Conservation (phyloP, 2,888 invertebrate genomes). For the Blastobasis lacticolella region DNA sequence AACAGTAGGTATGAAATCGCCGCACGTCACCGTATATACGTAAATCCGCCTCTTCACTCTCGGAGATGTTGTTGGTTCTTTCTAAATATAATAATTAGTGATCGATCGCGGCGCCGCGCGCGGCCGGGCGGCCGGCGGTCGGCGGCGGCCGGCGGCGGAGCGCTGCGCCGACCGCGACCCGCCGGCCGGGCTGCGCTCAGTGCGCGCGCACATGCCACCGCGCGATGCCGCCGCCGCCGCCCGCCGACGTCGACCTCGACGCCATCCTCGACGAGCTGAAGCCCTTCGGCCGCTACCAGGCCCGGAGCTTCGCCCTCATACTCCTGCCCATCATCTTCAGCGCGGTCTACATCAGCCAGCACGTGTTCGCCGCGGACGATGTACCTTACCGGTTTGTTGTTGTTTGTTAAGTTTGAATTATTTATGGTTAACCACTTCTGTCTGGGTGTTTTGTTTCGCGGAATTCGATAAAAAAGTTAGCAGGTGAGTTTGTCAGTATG, state of each 20-base stretch:
- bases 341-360: conserved; percentile 60
- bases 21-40: no score
- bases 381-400: conserved; percentile 46
- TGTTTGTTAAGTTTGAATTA: not conserved
- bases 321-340: conserved; percentile 58
- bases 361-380: conserved; percentile 64
- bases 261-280: conserved; percentile 45
- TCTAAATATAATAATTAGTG: no score
- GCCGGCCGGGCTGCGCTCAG: not conserved
- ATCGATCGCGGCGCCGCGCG: not conserved
- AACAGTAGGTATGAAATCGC: no score
- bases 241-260: conserved; percentile 31
- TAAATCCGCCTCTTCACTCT: no score
- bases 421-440: not conserved
- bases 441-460: not conserved
- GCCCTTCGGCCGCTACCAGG: conserved; percentile 60
- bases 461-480: no score
- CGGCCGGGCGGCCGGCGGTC: not conserved
- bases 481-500: no score
- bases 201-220: not conserved
- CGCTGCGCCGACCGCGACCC: not conserved
- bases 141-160: not conserved
- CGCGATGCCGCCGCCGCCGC: not conserved
- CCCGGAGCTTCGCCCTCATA: conserved; percentile 50
- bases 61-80: no score